Evolutionary conservation across 2,797 vertebrate genomes (phyloP).

Genomic region (Gallinago nigripennis): DNA sequence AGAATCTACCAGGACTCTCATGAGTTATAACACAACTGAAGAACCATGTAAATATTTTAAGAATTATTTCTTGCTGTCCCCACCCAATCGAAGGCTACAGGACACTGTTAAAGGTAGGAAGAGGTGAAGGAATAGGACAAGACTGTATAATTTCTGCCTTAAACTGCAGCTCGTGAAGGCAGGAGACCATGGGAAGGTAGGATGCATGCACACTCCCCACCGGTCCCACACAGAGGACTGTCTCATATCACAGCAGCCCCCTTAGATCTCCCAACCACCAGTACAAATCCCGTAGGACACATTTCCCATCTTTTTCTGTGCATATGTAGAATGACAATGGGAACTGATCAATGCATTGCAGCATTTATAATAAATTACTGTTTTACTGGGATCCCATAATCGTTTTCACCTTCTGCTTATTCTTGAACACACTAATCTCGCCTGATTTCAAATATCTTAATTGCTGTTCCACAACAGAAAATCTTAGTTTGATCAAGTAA

Average conservation of each 20-base stretch:
- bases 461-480: not conserved
- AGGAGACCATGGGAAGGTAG: not conserved
- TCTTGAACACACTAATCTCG: not conserved
- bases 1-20: not conserved
- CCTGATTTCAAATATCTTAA: not conserved
- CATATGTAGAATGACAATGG: not conserved
- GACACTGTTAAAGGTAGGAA: not conserved
- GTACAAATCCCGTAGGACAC: not conserved
- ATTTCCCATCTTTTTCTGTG: not conserved
- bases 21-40: not conserved
- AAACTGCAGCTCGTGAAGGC: not conserved
- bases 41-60: not conserved
- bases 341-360: not conserved
- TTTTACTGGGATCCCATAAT: not conserved
- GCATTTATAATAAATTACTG: not conserved
- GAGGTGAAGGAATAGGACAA: not conserved
- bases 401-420: not conserved
- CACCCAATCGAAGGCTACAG: not conserved
- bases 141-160: not conserved
- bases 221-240: not conserved
- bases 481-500: not conserved
- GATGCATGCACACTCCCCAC: accelerated
- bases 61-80: not conserved
- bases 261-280: not conserved
- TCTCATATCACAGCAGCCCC: accelerated